phyloP scores from a whole-genome alignment of 1,140 invertebrate species.

The Hyles euphorbiae region DNA sequence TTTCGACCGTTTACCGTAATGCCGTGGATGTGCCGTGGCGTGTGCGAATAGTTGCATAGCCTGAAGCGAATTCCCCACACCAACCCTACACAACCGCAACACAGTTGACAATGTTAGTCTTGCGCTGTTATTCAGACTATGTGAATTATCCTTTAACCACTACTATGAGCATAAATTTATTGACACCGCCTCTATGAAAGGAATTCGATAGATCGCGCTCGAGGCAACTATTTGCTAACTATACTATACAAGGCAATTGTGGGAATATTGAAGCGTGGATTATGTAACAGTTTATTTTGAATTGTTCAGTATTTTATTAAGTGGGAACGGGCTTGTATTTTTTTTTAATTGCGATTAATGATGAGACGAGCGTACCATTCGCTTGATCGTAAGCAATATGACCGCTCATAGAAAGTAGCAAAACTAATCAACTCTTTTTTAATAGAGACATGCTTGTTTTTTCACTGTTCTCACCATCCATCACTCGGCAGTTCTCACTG shows the following conservation, averaged over 20 bases:
- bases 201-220: slow-evolving; percentile 21
- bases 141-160: slow-evolving; percentile 42
- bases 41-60: slow-evolving; percentile 38
- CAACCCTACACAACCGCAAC: slow-evolving; percentile 28
- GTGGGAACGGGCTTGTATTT: too few relatives aligned
- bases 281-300: too few relatives aligned
- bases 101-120: slow-evolving; percentile 43
- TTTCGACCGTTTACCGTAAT: slow-evolving; percentile 17
- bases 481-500: too few relatives aligned
- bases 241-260: background rate
- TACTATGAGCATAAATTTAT: slow-evolving; percentile 43
- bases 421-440: too few relatives aligned
- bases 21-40: slow-evolving; percentile 3
- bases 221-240: background rate
- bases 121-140: slow-evolving; percentile 44
- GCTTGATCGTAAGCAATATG: too few relatives aligned
- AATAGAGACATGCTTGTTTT: too few relatives aligned
- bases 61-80: slow-evolving; percentile 20
- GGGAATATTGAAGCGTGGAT: too few relatives aligned
- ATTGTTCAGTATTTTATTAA: too few relatives aligned
- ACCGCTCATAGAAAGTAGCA: too few relatives aligned
- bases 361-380: too few relatives aligned
- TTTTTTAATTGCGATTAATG: too few relatives aligned
- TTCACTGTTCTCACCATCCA: too few relatives aligned
- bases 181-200: slow-evolving; percentile 33